These are phyloP conservation scores for Sebastes elongatus DNA, from an alignment of 2,797 vertebrate genomes.

Conservation along the genomic window DNA sequence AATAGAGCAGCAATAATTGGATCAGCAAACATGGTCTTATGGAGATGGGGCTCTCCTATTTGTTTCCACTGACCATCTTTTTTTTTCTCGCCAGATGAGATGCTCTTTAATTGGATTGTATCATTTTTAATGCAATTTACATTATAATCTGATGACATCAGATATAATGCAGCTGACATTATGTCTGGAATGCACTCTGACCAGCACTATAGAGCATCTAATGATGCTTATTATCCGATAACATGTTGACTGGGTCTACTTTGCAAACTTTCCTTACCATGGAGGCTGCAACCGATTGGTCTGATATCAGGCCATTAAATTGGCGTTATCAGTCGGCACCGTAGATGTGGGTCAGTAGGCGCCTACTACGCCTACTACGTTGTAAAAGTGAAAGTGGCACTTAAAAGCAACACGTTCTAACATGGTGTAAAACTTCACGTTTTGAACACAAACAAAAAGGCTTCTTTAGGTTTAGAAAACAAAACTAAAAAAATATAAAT, in stretches of 20 bases:
- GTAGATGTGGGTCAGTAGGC: too few relatives aligned
- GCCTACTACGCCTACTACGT: too few relatives aligned
- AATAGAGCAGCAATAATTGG: conserved; percentile 71
- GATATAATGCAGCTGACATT: conserved; percentile 39
- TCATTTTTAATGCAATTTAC: conserved; percentile 54
- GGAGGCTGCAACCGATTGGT: not conserved
- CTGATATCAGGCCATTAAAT: too few relatives aligned
- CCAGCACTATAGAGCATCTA: conserved; percentile 43
- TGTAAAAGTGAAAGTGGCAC: too few relatives aligned
- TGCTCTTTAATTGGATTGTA: conserved; percentile 55
- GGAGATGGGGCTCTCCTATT: conserved; percentile 44
- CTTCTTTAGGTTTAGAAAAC: too few relatives aligned
- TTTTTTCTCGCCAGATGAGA: conserved; percentile 43
- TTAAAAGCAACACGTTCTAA: too few relatives aligned
- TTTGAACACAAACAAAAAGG: too few relatives aligned
- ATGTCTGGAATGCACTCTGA: conserved; percentile 55
- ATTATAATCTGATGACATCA: conserved; percentile 53
- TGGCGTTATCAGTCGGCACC: too few relatives aligned
- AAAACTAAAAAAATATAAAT: too few relatives aligned
- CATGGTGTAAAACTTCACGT: too few relatives aligned
- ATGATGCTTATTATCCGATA: conserved; percentile 54
- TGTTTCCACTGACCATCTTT: conserved; percentile 41
- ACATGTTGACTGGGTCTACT: conserved; percentile 12
- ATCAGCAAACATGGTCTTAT: conserved; percentile 59
- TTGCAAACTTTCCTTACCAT: conserved; percentile 22